Base-by-base conservation (phyloP, 2,888 invertebrate species). In the Lochmaea crataegi region DNA sequence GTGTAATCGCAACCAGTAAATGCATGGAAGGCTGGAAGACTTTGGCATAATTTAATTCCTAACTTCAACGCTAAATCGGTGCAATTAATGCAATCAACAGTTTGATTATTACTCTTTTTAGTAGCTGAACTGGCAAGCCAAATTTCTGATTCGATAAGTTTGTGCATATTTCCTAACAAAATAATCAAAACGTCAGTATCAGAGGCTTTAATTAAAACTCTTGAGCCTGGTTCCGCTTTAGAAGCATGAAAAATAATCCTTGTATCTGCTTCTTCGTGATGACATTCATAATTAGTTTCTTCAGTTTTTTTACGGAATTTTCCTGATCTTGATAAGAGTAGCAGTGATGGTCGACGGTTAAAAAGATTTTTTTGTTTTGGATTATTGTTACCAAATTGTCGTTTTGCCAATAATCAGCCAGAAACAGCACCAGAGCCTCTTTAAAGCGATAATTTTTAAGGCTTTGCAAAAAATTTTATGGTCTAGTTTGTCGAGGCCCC, bases 1-100 rank as follows among this genome's bases (percentile, higher is more conserved):
- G 78, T 83, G 71, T 78, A 82, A 76, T 83, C 82, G 68, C 80
- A 80, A n/a, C 82, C 82, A 58, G 82, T 83, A 61, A 79, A 82
- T 48, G 82, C 82, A 72, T 83, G 81, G 57, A 81, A 81, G 45
- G 79, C 80, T 14, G 80, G 80, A 32, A 83, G 75, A 75, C 76
- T 70, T 71, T 41, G 38, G 22, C 80, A 81, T 70, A 80, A 71
- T 60, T 42, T 74, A 9, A 41, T n/a, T 51, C 80, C 82, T 57
- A 82, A 80, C 63, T 79, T 80, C 26, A 41, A 65, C n/a, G 80
- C 78, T 76, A 81, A 76, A 26, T 80, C 75, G 0, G 74, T 79
- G 51, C 79, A 81, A 66, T 77, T 78, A 42, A 79, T 78, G 65
- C 78, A 82, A 74, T 76, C 66, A n/a, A 75, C 60, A 18, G 53